Evolutionary conservation across 2,113 vertebrate species (phyloP), one percentile per base, ranked within the genome.

Genomic region (Nothoprocta pentlandii): DNA sequence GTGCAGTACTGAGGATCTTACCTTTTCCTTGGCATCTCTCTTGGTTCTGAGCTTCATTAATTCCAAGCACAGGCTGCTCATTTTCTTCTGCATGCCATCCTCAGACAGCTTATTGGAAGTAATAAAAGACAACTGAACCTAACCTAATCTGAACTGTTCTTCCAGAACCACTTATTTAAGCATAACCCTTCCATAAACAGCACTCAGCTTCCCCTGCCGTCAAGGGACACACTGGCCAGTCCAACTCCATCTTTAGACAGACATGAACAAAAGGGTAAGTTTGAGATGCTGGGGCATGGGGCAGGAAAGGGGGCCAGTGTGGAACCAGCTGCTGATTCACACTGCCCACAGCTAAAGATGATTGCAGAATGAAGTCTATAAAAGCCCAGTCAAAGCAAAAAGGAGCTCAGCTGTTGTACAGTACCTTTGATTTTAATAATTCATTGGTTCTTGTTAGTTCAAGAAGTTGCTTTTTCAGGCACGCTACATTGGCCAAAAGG

Each of bases 351-450:
- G 1, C 49, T 44, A 1, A 58, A 77, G 12, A 16, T 64, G 63
- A 23, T 21, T 68, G 25, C 56, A 26, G 56, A 81, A 20, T 5
- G 4, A 64, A 20, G 10, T 80, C 49, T 51, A 1, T 2, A 68
- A 59, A 8, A 92, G 25, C 13, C 7, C 68, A 91, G 9, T 11
- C 21, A 90, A 80, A 89, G 25, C n/a, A 69, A 64, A 58, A 2
- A 62, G 0, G 0, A 0, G 4, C 2, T 58, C 47, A 6, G 61
- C 67, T 71, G 3, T 46, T 20, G 36, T 30, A 61, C 54, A 16
- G 59, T 97, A 99, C 99, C 99, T 99, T 99, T 80, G 98, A 98
- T 95, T 99, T 99, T 0, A 99, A 97, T 11, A 99, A 97, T 68
- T 99, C 98, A 22, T 99, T 99, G 47, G 98, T 94, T 96, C 98